These are phyloP conservation scores for Thunnus maccoyii DNA, from an alignment of 2,113 vertebrate genomes.

Conservation along the genomic window DNA sequence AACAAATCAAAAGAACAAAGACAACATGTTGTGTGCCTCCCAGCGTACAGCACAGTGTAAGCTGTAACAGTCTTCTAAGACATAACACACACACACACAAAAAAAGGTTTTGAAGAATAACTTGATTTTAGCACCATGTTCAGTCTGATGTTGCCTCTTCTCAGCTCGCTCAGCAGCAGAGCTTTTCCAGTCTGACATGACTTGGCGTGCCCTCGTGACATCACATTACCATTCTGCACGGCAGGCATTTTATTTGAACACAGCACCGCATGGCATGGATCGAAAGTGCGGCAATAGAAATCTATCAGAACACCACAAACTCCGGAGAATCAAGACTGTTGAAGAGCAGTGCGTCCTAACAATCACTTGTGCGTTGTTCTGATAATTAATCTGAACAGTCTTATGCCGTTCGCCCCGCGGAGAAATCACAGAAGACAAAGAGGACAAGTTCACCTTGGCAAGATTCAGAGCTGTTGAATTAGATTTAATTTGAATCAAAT, in stretches of 20 bases:
- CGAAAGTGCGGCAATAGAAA: constrained; percentile 20
- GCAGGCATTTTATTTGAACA: constrained; percentile 45
- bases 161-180: constrained; percentile 41
- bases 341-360: not conserved
- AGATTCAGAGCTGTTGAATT: constrained; percentile 10
- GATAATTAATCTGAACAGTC: not conserved
- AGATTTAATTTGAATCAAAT: constrained; percentile 11
- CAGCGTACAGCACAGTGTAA: too few species aligned
- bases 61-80: too few species aligned
- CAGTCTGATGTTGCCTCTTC: constrained; percentile 24
- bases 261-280: constrained; percentile 17
- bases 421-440: constrained; percentile 17
- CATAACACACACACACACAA: not conserved
- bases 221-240: constrained; percentile 67
- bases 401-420: not conserved
- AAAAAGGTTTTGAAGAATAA: not conserved
- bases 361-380: not conserved
- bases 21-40: too few species aligned
- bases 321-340: constrained; percentile 6
- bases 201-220: constrained; percentile 45
- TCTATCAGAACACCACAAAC: constrained; percentile 19
- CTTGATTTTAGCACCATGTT: not conserved
- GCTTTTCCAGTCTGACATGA: constrained; percentile 29
- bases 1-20: too few species aligned
- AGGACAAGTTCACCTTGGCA: not conserved